Evolutionary conservation across 2,888 invertebrate genomes (phyloP).

Genomic region (Synergus laeviventris): DNA sequence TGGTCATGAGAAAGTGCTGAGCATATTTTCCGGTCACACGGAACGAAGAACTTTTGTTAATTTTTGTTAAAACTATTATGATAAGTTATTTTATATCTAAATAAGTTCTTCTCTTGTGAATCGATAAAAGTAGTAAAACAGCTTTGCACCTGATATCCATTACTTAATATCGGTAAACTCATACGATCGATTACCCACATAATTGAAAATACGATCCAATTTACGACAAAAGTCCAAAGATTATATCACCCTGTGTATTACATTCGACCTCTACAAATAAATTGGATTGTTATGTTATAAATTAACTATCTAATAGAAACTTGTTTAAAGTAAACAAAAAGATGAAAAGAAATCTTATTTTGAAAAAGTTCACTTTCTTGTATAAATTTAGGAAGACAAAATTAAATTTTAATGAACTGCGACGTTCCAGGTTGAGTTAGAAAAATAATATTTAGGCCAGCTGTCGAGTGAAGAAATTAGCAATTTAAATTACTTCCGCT

Average conservation of each 20-base stretch:
- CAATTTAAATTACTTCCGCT: conserved; percentile 73
- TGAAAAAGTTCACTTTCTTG: background rate
- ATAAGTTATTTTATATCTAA: too few species aligned
- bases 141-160: conserved; percentile 16
- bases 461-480: conserved; percentile 62
- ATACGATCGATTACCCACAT: background rate
- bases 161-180: background rate
- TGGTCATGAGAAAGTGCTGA: conserved; percentile 48
- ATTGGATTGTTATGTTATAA: background rate
- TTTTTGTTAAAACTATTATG: background rate
- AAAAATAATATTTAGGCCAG: conserved; percentile 66
- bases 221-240: background rate
- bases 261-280: background rate
- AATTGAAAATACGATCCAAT: conserved; percentile 13
- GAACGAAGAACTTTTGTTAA: background rate
- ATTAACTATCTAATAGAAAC: background rate
- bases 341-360: background rate
- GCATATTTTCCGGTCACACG: conserved; percentile 37
- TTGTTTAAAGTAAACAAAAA: background rate
- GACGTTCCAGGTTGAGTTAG: background rate
- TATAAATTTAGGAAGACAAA: background rate
- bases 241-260: background rate
- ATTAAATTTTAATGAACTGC: background rate
- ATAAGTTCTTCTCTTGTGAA: too few species aligned
- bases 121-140: background rate